Evolutionary conservation across 2,888 invertebrate genomes (phyloP).

Genomic region (Apamea anceps): DNA sequence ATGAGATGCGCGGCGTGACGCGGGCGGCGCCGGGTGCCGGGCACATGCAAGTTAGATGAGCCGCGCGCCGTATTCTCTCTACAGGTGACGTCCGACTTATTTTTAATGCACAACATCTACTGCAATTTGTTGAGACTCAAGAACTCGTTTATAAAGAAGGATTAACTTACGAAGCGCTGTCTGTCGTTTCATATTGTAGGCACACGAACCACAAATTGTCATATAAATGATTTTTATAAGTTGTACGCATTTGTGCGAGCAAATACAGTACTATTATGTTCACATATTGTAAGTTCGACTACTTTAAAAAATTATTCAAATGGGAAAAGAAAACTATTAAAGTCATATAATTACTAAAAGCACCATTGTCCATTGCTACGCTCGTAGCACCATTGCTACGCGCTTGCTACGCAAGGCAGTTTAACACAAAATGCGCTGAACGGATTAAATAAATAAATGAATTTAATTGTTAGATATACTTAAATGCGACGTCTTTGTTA

Average conservation of each 20-base stretch:
- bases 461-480: constrained; percentile 15
- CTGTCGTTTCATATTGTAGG: constrained; percentile 5
- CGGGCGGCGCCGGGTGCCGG: constrained; percentile 70
- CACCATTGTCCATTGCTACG: constrained; percentile 43
- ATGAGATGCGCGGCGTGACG: constrained; percentile 75
- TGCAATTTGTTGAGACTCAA: constrained; percentile 70
- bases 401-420: constrained; percentile 29
- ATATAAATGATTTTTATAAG: neutral
- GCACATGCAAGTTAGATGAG: constrained; percentile 85
- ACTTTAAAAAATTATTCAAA: neutral
- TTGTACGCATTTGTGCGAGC: neutral
- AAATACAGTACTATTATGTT: neutral
- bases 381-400: constrained; percentile 46
- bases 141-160: constrained; percentile 53
- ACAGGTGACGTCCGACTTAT: constrained; percentile 80
- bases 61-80: constrained; percentile 69
- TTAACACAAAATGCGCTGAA: constrained; percentile 12
- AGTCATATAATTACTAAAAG: neutral
- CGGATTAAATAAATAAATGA: constrained; percentile 5
- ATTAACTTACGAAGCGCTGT: constrained; percentile 35
- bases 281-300: neutral
- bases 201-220: neutral
- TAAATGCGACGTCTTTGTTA: constrained; percentile 11
- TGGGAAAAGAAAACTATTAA: neutral
- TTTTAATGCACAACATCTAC: constrained; percentile 78